phyloP scores from a whole-genome alignment of 1,140 invertebrate species.

The Xylocopa sonorina region DNA sequence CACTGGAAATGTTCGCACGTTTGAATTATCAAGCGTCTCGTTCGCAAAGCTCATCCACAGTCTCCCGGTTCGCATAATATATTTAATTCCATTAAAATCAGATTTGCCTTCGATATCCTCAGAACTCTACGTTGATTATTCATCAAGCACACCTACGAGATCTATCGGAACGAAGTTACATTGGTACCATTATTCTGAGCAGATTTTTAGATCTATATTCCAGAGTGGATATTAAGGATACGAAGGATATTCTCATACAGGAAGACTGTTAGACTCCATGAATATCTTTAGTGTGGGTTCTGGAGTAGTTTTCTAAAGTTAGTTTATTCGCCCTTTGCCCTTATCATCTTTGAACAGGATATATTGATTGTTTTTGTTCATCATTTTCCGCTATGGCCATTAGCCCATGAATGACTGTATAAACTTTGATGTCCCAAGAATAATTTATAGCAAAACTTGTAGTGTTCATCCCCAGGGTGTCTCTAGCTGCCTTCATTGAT shows the following conservation, averaged over 20 bases:
- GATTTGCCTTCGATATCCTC: constrained; percentile 79
- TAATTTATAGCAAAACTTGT: constrained; percentile 66
- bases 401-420: constrained; percentile 84
- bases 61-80: background rate
- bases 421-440: constrained; percentile 78
- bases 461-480: constrained; percentile 47
- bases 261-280: no score
- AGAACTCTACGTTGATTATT: no score
- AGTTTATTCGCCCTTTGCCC: background rate
- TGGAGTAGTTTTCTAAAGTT: background rate
- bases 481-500: constrained; percentile 84
- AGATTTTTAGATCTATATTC: no score
- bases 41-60: background rate
- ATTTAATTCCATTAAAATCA: constrained; percentile 63
- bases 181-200: background rate
- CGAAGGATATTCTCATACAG: no score
- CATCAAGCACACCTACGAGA: no score
- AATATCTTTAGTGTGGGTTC: background rate
- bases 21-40: background rate
- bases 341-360: constrained; percentile 23
- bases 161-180: constrained; percentile 54
- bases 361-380: constrained; percentile 69
- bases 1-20: background rate
- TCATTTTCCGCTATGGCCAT: constrained; percentile 80
- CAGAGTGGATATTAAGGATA: no score